Evolutionary conservation across 1,140 invertebrate genomes (phyloP).

Genomic region (Drosophila saltans): DNA sequence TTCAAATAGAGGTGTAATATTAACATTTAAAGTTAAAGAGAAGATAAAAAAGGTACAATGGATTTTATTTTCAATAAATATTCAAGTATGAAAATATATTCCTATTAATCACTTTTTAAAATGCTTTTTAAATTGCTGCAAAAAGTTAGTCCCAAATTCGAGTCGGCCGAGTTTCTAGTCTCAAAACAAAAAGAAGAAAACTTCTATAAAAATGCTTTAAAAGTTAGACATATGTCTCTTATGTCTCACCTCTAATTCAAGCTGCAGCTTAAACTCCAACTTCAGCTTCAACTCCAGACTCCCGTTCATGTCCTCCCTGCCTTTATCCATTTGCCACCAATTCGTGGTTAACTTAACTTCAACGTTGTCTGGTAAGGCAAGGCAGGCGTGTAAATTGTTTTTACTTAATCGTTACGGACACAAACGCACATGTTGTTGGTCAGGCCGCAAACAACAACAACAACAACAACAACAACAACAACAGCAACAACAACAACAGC

Average conservation of each 20-base stretch:
- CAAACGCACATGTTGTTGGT: conserved; percentile 77
- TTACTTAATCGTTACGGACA: conserved; percentile 82
- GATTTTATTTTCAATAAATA: no score
- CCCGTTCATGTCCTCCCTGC: background rate
- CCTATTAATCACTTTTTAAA: no score
- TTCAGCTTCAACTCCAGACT: background rate
- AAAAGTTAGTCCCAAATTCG: no score
- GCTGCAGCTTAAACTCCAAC: background rate
- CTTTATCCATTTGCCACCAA: conserved; percentile 12
- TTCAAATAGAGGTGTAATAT: no score
- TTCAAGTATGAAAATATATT: no score
- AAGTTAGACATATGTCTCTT: background rate
- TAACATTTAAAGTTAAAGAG: no score
- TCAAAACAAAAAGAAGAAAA: no score
- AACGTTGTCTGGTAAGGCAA: conserved; percentile 30
- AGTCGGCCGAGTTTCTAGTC: no score
- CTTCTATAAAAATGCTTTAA: no score
- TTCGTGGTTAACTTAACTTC: conserved; percentile 13
- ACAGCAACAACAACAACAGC: conserved; percentile 20
- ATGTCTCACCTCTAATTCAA: background rate
- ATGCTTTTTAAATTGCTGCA: no score
- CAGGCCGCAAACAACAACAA: conserved; percentile 21
- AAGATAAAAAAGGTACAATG: no score
- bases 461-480: conserved; percentile 18
- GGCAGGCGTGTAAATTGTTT: conserved; percentile 82